These are phyloP conservation scores for Phaetusa simplex DNA, from an alignment of 2,113 vertebrate species.

Conservation along the genomic window DNA sequence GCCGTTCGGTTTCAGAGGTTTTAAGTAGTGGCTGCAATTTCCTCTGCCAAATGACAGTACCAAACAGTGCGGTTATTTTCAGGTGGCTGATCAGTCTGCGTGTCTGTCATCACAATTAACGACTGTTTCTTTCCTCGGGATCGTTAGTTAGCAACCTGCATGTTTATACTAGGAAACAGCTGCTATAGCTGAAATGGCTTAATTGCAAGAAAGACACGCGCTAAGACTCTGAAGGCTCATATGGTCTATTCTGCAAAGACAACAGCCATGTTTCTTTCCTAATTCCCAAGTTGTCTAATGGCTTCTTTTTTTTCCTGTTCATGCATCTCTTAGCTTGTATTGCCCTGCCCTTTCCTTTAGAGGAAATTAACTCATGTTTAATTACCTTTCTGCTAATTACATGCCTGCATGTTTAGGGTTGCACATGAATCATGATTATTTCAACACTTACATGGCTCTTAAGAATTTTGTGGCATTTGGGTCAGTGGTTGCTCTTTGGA, in stretches of 20 bases:
- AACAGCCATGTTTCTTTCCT: background rate
- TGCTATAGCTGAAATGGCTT: accelerated
- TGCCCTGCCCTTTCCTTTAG: background rate
- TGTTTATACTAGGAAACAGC: background rate
- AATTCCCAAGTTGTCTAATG: background rate
- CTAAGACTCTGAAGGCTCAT: background rate
- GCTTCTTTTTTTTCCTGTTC: background rate
- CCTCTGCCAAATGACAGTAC: background rate
- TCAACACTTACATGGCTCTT: background rate
- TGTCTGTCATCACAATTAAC: background rate
- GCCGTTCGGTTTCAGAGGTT: background rate
- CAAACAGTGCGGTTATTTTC: background rate
- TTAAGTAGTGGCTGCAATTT: background rate
- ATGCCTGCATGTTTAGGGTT: background rate
- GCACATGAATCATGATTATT: background rate
- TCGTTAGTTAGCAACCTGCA: background rate
- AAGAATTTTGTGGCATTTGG: background rate
- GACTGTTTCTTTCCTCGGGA: background rate
- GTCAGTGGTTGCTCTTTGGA: background rate
- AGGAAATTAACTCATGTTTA: slow-evolving; percentile 18
- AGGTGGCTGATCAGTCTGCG: background rate
- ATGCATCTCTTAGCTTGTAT: background rate
- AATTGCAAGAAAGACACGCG: accelerated
- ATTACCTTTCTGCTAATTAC: slow-evolving; percentile 23
- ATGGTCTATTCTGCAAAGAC: background rate